Evolutionary conservation across 2,113 vertebrate genomes (phyloP).

Genomic region (Mus musculus): DNA sequence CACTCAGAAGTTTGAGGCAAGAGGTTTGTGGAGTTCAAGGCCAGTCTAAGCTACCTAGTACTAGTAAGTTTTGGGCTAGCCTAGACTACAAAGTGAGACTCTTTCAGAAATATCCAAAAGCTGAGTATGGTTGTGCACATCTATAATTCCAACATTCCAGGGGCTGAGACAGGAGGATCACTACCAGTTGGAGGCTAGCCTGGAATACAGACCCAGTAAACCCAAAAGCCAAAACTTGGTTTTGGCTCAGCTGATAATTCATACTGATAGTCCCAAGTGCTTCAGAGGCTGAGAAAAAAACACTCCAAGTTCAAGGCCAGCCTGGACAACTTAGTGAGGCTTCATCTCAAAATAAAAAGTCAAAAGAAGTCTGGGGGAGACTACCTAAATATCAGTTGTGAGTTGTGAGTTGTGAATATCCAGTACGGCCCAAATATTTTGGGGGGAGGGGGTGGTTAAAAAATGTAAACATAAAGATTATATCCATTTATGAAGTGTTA

Average conservation of each 20-base stretch:
- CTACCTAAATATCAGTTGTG: neutral
- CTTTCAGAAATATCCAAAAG: neutral
- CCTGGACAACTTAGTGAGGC: neutral
- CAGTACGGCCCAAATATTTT: neutral
- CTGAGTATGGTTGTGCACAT: neutral
- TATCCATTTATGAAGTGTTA: neutral
- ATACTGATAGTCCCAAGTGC: neutral
- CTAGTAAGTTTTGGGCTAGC: neutral
- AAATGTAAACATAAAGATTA: neutral
- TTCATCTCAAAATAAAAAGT: neutral
- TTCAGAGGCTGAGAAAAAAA: neutral
- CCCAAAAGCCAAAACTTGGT: neutral
- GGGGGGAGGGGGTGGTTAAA: too few species aligned
- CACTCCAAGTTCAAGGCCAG: neutral
- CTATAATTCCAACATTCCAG: neutral
- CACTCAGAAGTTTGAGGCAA: neutral
- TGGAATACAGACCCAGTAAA: neutral
- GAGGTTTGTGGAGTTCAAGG: neutral
- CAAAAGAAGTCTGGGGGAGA: neutral
- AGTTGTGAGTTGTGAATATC: too few species aligned
- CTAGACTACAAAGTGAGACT: neutral
- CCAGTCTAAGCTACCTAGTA: neutral
- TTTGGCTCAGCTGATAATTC: neutral
- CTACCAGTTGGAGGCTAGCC: neutral
- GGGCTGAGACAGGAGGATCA: neutral